Percentiles rank a stretch among this genome's conserved stretches.
Evolutionary conservation across 2,797 vertebrate genomes (phyloP).

Genomic region (Ctenochaetus hawaiiensis): DNA sequence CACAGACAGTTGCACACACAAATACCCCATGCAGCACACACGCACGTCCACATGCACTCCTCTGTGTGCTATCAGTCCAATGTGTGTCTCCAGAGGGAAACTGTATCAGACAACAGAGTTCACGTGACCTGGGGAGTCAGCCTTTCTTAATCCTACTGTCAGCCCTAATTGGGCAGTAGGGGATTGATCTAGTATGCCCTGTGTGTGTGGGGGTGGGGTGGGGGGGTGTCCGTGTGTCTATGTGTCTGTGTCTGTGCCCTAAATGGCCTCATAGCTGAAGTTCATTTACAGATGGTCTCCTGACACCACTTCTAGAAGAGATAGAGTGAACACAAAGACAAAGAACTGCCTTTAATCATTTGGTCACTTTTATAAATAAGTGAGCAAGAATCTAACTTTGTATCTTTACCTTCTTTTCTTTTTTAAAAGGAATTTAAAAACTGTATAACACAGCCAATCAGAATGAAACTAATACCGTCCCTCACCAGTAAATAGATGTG

Average conservation of each 20-base stretch:
- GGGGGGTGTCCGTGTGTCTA: conserved; percentile 23
- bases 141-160: conserved; percentile 83
- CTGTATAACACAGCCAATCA: neutral
- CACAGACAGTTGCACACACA: conserved; percentile 25
- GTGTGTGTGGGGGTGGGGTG: conserved; percentile 25
- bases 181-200: conserved; percentile 76
- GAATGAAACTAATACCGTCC: neutral
- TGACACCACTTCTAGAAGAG: conserved; percentile 15
- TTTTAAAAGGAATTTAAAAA: neutral
- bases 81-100: conserved; percentile 75
- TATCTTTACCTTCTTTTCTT: neutral
- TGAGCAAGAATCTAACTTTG: neutral
- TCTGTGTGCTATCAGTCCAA: conserved; percentile 70
- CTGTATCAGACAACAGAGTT: conserved; percentile 81
- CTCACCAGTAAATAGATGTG: neutral
- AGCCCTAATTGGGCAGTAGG: conserved; percentile 83
- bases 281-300: conserved; percentile 50
- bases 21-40: conserved; percentile 24
- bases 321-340: neutral
- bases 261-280: conserved; percentile 44
- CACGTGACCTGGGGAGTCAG: conserved; percentile 80
- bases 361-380: neutral
- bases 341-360: neutral
- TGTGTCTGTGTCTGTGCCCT: conserved; percentile 13
- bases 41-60: conserved; percentile 34